phyloP scores from a whole-genome alignment of 2,113 vertebrate species.

The Eublepharis macularius region DNA sequence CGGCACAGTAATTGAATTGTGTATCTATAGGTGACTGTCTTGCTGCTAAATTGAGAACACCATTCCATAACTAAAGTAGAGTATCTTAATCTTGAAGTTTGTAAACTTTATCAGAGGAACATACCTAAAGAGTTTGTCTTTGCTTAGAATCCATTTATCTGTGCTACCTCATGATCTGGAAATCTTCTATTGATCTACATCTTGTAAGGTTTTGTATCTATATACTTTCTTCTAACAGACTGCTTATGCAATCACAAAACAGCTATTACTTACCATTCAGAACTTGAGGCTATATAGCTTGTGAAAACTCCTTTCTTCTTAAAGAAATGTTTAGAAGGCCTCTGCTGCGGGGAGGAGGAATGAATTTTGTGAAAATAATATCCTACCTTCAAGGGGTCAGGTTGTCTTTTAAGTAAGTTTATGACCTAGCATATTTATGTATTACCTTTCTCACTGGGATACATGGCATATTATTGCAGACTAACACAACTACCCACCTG shows the following conservation, averaged over 20 bases:
- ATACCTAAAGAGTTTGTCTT: neutral
- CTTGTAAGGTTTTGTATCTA: neutral
- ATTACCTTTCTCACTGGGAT: too few relatives aligned
- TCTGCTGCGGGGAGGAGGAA: neutral
- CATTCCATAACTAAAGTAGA: neutral
- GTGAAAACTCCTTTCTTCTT: neutral
- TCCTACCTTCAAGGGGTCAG: neutral
- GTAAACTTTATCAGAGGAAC: neutral
- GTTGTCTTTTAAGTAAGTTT: too few relatives aligned
- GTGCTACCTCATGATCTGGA: neutral
- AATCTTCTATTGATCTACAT: neutral
- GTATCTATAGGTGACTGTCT: constrained; percentile 17
- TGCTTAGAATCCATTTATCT: neutral
- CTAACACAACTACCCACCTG: too few relatives aligned
- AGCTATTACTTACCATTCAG: neutral
- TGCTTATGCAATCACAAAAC: neutral
- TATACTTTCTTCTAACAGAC: neutral
- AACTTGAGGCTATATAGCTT: neutral
- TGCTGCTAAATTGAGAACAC: constrained; percentile 14
- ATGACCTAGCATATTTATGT: too few relatives aligned
- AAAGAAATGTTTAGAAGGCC: neutral
- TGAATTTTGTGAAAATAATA: neutral
- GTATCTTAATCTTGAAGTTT: neutral
- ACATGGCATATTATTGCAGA: too few relatives aligned
- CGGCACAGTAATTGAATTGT: neutral